Evolutionary conservation across 1,140 invertebrate genomes (phyloP).

Genomic region (Dysdera silvatica): DNA sequence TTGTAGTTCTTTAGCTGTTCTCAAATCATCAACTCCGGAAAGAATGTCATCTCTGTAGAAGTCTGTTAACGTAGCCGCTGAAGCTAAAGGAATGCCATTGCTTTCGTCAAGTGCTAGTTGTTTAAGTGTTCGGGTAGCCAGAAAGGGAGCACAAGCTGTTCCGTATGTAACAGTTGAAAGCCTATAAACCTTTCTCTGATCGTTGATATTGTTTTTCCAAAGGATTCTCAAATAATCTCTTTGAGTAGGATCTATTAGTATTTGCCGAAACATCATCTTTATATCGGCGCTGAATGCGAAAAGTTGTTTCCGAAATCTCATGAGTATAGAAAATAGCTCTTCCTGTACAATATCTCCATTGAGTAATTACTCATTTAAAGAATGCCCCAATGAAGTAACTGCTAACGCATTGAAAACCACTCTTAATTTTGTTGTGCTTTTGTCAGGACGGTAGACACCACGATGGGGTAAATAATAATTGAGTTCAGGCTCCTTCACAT

Average conservation of each 20-base stretch:
- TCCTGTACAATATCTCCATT: background rate
- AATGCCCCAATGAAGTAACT: background rate
- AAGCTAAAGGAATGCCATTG: conserved; percentile 30
- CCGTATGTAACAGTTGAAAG: conserved; percentile 36
- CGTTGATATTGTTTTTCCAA: background rate
- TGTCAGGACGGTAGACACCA: background rate
- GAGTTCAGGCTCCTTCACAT: too few species aligned
- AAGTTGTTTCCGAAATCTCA: background rate
- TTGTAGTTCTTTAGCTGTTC: background rate
- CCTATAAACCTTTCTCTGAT: background rate
- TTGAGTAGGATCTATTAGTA: background rate
- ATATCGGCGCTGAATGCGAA: background rate
- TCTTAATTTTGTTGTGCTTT: background rate
- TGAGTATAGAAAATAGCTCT: background rate
- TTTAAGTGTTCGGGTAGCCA: conserved; percentile 35
- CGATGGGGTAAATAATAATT: background rate
- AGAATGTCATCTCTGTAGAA: conserved; percentile 38
- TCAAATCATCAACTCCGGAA: background rate
- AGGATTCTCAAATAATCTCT: conserved; percentile 10
- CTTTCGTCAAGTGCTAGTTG: conserved; percentile 36
- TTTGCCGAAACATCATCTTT: background rate
- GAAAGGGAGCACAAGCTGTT: conserved; percentile 36
- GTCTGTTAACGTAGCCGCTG: conserved; percentile 19
- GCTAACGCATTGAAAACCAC: background rate
- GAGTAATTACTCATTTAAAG: background rate